Base-by-base conservation (phyloP, 2,888 invertebrate species). In the Meiosimyza platycephala region DNA sequence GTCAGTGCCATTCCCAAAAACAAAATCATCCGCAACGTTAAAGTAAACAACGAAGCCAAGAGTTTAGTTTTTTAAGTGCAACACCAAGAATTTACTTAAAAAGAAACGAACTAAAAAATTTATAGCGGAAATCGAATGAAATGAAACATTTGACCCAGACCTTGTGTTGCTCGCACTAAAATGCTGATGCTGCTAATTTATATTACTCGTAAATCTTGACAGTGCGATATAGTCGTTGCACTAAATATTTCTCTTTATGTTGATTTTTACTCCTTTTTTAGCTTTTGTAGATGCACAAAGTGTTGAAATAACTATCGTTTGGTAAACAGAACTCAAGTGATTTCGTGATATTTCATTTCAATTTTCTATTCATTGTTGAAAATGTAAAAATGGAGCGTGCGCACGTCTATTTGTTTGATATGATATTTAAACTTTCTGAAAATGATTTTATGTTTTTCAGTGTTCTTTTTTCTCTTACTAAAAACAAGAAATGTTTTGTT, bases 141-240 rank as follows among this genome's bases (percentile, higher is more conserved):
- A 75, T 71, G 70, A 76, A 78, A 73, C 79, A 77, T 77, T 78
- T 78, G 76, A 78, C 75, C 75, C 73, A 75, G 59, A 74, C 74
- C 74, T 66, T 71, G 63, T 13, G 28, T 51, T 40, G 55, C 59
- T 22, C 57, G 68, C 54, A n/a, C 54, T 54, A 6, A 33, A 66
- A 28, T 59, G 48, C 22, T 18, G 59, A 57, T 59, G 47, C 18
- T 65, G 65, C 52, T 51, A 33, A 65, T 40, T 40, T 40, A 40
- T 40, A 40, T 11, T n/a, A n/a, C 28, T 60, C 60, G 60, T 18
- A 22, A 22, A 33, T 15, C 4, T 62, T 62, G 18, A 16, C 13
- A 22, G 55, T 57, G 13, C 22, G 11, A 6, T 6, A 40, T 57
- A 28, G 57, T 28, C 16, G 55, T 57, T 22, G 22, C 9, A 22